These are phyloP conservation scores for Diprion similis DNA, from an alignment of 1,140 invertebrate genomes.

Conservation along the genomic window DNA sequence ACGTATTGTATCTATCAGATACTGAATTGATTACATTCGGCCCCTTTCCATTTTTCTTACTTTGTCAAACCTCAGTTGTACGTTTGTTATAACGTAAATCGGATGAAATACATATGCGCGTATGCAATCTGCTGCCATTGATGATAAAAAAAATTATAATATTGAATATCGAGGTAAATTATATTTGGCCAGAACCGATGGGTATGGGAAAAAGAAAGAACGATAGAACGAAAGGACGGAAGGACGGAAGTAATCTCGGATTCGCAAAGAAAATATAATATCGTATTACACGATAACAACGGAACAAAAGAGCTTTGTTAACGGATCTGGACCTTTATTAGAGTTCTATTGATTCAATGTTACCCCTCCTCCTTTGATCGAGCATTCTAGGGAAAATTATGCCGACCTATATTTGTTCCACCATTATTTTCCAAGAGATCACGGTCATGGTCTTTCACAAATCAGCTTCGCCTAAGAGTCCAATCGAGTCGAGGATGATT, in stretches of 20 bases:
- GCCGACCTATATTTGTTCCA: conserved; percentile 40
- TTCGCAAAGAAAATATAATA: conserved; percentile 42
- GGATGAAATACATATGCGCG: no score
- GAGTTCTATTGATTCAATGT: conserved; percentile 39
- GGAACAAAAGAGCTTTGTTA: conserved; percentile 49
- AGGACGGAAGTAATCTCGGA: conserved; percentile 2
- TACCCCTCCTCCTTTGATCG: conserved; percentile 26
- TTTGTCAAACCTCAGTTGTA: no score
- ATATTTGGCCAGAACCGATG: neutral
- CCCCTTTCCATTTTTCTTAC: no score
- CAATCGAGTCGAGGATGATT: no score
- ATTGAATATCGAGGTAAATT: no score
- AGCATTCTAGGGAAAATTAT: conserved; percentile 16
- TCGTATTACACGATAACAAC: conserved; percentile 52
- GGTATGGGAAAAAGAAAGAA: conserved; percentile 18
- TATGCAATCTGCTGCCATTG: no score
- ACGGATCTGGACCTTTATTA: conserved; percentile 42
- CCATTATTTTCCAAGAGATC: conserved; percentile 38
- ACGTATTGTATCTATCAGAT: no score
- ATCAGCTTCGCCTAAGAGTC: neutral
- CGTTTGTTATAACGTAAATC: no score
- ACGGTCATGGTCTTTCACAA: neutral
- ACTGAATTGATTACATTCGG: no score
- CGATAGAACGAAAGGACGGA: neutral
- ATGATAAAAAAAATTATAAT: no score